Conservation (phyloP, 2,113 vertebrate genomes). For the Amblyornis subalaris region DNA sequence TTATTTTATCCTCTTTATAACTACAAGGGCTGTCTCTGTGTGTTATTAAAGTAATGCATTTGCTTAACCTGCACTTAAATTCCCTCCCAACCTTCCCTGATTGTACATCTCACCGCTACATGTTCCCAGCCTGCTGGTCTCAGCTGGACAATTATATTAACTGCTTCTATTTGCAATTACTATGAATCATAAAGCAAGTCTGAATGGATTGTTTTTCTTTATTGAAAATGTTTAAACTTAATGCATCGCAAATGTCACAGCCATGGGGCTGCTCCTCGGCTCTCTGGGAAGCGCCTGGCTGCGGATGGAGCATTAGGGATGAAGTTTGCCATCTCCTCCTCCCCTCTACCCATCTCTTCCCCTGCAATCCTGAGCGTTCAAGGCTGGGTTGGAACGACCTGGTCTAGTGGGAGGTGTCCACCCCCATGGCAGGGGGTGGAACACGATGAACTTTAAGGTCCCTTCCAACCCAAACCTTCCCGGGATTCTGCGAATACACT, state of each 20-base stretch:
- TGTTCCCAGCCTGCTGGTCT: constrained; percentile 38
- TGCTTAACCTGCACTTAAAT: constrained; percentile 69
- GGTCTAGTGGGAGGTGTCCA: not conserved
- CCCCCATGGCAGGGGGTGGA: not conserved
- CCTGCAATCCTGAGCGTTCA: accelerated
- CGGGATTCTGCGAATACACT: accelerated
- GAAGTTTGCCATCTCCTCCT: not conserved
- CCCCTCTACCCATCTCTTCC: not conserved
- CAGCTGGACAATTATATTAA: constrained; percentile 64
- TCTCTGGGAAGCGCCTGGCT: not conserved
- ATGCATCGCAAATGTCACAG: constrained; percentile 49
- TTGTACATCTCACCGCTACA: constrained; percentile 45
- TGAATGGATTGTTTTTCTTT: constrained; percentile 55
- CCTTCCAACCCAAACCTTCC: not conserved
- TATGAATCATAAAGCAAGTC: constrained; percentile 57
- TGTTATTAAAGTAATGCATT: constrained; percentile 70
- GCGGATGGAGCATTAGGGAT: not conserved
- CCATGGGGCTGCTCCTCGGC: not conserved
- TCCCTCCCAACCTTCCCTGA: constrained; percentile 36
- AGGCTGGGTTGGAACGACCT: accelerated
- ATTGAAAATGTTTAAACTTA: constrained; percentile 68
- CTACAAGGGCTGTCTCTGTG: constrained; percentile 52
- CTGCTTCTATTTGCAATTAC: constrained; percentile 54
- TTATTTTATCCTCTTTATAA: constrained; percentile 70
- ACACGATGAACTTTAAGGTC: not conserved